Evolutionary conservation across 2,113 vertebrate species (phyloP).

Genomic region (Prolemur simus): DNA sequence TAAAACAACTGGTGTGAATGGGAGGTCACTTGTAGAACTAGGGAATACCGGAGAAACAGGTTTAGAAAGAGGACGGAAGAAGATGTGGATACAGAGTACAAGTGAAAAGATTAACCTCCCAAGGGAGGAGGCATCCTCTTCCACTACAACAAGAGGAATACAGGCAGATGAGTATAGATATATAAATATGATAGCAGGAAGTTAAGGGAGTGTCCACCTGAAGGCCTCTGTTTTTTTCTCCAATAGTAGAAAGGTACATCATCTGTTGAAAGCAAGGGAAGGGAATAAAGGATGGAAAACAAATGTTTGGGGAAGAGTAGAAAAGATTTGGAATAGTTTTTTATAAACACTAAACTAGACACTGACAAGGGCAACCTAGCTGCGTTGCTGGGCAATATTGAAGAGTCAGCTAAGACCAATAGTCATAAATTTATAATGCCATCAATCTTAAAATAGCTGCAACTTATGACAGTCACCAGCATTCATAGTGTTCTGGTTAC

Average conservation of each 20-base stretch:
- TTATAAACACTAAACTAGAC: neutral
- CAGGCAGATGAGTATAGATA: neutral
- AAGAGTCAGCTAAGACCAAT: neutral
- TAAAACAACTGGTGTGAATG: neutral
- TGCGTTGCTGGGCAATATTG: neutral
- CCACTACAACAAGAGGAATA: neutral
- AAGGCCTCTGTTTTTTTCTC: neutral
- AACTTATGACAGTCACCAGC: neutral
- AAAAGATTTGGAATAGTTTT: neutral
- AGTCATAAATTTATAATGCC: neutral
- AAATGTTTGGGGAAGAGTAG: neutral
- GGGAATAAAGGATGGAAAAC: neutral
- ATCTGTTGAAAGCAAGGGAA: neutral
- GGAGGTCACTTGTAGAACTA: neutral
- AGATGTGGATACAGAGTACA: neutral
- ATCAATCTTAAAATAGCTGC: neutral
- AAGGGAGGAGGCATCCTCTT: neutral
- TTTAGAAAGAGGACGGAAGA: conserved; percentile 24
- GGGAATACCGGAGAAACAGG: neutral
- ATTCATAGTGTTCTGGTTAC: neutral
- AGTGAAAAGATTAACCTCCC: neutral
- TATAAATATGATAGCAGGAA: neutral
- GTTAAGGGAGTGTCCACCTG: neutral
- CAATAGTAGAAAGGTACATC: neutral
- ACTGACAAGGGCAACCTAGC: neutral